Conservation (phyloP, 2,113 vertebrate species). For the Rhabdomys dilectus region DNA sequence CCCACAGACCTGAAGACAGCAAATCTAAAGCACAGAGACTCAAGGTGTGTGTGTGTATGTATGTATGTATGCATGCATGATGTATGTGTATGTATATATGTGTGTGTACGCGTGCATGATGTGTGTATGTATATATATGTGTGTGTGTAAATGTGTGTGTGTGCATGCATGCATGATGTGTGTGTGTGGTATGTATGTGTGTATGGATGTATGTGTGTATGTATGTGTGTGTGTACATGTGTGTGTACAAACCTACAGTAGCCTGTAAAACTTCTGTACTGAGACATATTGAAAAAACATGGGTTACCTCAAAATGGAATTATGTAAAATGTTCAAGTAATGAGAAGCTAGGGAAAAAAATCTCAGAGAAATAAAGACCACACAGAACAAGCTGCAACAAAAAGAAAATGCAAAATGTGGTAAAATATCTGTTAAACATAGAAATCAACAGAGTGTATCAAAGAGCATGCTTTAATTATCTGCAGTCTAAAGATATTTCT, state of each 20-base stretch:
- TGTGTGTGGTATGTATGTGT: background rate
- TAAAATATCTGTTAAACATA: conserved; percentile 6
- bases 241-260: background rate
- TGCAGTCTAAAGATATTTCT: background rate
- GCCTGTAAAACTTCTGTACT: background rate
- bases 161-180: background rate
- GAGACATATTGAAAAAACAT: background rate
- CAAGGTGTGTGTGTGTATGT: background rate
- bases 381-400: background rate
- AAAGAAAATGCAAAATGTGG: background rate
- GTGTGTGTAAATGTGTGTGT: background rate
- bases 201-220: background rate
- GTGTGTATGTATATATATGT: background rate
- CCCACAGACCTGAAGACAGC: too few relatives aligned
- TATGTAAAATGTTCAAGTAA: background rate
- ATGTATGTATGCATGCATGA: background rate
- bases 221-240: background rate
- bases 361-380: background rate
- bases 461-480: background rate
- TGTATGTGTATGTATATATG: background rate
- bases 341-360: background rate
- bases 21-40: background rate
- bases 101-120: background rate
- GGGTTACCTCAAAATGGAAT: background rate
- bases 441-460: background rate